Evolutionary conservation across 2,888 invertebrate genomes (phyloP).

Genomic region (Cyclophora albipunctata): DNA sequence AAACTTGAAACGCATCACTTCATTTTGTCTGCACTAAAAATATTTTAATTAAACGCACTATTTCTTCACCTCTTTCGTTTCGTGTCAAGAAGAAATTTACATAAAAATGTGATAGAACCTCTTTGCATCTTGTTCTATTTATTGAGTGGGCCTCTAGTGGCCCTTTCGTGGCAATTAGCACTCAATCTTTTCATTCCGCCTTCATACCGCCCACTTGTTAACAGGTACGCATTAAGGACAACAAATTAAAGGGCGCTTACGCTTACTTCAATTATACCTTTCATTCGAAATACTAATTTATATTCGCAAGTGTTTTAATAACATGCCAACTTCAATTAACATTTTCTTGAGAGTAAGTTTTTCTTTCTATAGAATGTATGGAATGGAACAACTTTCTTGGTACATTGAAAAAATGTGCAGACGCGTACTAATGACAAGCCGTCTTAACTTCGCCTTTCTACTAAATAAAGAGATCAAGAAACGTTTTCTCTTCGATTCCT

Average conservation of each 20-base stretch:
- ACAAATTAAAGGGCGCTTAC: not conserved
- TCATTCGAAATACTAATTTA: too few relatives aligned
- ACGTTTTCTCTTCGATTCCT: conserved; percentile 5
- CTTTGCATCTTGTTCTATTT: conserved; percentile 22
- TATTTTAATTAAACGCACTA: not conserved
- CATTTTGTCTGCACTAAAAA: too few relatives aligned
- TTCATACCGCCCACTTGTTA: conserved; percentile 8
- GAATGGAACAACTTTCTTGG: too few relatives aligned
- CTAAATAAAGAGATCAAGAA: not conserved
- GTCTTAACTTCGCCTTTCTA: not conserved
- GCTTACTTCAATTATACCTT: too few relatives aligned
- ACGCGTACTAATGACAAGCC: too few relatives aligned
- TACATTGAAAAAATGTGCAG: too few relatives aligned
- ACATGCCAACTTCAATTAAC: too few relatives aligned
- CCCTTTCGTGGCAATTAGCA: conserved; percentile 30
- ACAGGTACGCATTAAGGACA: conserved; percentile 1
- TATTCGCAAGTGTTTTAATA: too few relatives aligned
- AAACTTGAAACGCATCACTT: too few relatives aligned
- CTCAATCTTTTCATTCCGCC: conserved; percentile 28
- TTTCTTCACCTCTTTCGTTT: not conserved
- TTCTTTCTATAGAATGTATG: too few relatives aligned
- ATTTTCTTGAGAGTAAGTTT: too few relatives aligned
- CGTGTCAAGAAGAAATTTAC: conserved; percentile 19
- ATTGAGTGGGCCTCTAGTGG: conserved; percentile 8
- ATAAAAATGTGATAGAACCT: conserved; percentile 34